A percentile compares a stretch with the other conserved stretches of the same genome.
Evolutionary conservation across 1,140 invertebrate species (phyloP).

Genomic region (Chironomus striatipennis): DNA sequence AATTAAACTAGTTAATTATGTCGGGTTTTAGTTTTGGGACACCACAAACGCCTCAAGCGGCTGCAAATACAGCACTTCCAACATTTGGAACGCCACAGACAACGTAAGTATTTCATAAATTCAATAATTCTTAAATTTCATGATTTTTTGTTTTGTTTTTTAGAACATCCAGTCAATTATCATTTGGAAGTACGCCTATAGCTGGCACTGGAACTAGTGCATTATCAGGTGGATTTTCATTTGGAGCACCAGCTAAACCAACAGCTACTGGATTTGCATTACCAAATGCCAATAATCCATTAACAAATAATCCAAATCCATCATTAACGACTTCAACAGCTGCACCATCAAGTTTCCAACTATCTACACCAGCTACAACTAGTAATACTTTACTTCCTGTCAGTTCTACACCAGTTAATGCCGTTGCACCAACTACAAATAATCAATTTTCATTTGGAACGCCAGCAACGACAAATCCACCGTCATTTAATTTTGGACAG

Average conservation of each 20-base stretch:
- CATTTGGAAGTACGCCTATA: slow-evolving; percentile 27
- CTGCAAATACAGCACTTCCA: slow-evolving; percentile 19
- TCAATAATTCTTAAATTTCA: not conserved
- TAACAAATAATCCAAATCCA: not conserved
- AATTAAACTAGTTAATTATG: slow-evolving; percentile 28
- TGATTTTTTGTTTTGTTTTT: not conserved
- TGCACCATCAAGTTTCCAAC: not conserved
- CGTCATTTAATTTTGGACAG: slow-evolving; percentile 19
- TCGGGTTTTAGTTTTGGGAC: slow-evolving; percentile 35
- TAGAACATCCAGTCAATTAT: not conserved
- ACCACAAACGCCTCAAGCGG: slow-evolving; percentile 26
- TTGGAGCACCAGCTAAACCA: slow-evolving; percentile 29
- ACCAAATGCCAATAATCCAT: not conserved
- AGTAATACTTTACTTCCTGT: slow-evolving; percentile 8
- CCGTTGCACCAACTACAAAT: slow-evolving; percentile 28
- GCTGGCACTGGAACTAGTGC: slow-evolving; percentile 25
- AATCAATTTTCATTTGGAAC: slow-evolving; percentile 29
- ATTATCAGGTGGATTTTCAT: slow-evolving; percentile 28
- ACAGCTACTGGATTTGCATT: not conserved
- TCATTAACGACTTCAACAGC: not conserved
- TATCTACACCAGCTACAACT: not conserved
- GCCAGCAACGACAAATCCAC: slow-evolving; percentile 28
- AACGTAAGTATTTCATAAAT: not conserved
- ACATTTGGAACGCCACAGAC: slow-evolving; percentile 23
- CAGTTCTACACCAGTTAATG: slow-evolving; percentile 29